Base-by-base conservation (phyloP, 2,113 vertebrate genomes). In the Vidua chalybeata region DNA sequence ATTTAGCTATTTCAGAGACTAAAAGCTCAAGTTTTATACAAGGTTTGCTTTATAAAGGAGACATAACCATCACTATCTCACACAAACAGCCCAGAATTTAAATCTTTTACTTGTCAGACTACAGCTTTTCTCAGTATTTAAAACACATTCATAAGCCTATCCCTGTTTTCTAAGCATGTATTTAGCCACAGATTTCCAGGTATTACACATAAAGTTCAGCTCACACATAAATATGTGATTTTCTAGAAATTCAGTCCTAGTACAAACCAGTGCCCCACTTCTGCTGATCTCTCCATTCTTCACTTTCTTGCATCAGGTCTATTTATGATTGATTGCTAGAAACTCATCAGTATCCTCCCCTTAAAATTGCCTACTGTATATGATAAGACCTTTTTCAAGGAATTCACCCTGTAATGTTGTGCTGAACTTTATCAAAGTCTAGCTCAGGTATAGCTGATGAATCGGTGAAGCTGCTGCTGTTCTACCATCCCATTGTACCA, bases 1-100 rank as follows among this genome's bases (percentile, higher is more conserved):
- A 35, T 35, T 35, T 35, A 35, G 35, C 35, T 35, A 35, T 35
- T 35, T 35, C 35, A 35, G 35, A 35, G 8, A 35, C 35, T 35
- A 35, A 48, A 64, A 86, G 31, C 71, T 96, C 41, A 45, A 39
- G 3, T 94, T 88, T 81, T 82, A 87, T 79, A 66, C 82, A 96
- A 94, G 61, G 21, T 91, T 72, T 84, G 33, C 33, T 85, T 96
- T 96, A 77, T 80, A 94, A 74, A 91, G 61, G 86, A 75, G 16
- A 93, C 11, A 69, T 30, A 84, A 59, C 15, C 20, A 64, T 81
- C 56, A 33, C 15, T 68, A 31, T 67, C 45, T 90, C 52, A 52
- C 20, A 75, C 17, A 89, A 77, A 71, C 10, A 59, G 15, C 46
- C 27, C 13, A 17, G 20, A 28, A 84, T 61, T 94, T 82, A 68